Base-by-base conservation (phyloP, 2,888 invertebrate genomes). In the Lagria hirta region DNA sequence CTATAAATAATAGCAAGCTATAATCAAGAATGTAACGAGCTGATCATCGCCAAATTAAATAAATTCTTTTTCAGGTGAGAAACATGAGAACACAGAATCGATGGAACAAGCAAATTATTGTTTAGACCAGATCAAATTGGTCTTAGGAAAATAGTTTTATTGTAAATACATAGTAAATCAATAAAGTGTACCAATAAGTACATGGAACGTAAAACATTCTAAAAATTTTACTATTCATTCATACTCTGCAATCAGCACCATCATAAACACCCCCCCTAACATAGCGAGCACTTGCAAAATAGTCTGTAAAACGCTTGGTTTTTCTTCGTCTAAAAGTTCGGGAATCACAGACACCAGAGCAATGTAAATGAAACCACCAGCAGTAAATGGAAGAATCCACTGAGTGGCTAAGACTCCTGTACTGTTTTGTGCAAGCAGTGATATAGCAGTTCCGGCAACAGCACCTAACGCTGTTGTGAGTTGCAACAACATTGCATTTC, bases 341-440 rank as follows among this genome's bases (percentile, higher is more conserved):
- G 99, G 99, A 65, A 99, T 90, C 12, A 99, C 95, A 50, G 97
- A 97, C 0, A 99, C 99, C 10, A 98, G 93, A 11, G 99, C 99
- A 61, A 99, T 98, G 71, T 99, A 99, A 69, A 99, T 99, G 69
- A 99, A 99, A n/a, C 99, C 96, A 51, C 94, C 97, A 24, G 97
- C 97, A 13, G 97, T 98, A 61, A 99, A 98, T 7, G 99, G 98
- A 41, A 99, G 75, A 36, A 99, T 89, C 82, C 96, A 92, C 3
- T 84, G 80, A 5, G 88, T 84, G 1, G 90, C 86, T 48, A 86
- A 71, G 33, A 76, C 75, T 43, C 83, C 83, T 65, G 77, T 76
- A 20, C 77, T 75, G 34, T 91, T 92, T 65, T 91, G 88, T 3
- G 90, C 80, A 46, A 88, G 73, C 16, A 98, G 78, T 13, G 96